Base-by-base conservation (phyloP, 2,113 vertebrate genomes). In the human (Homo sapiens) region DNA sequence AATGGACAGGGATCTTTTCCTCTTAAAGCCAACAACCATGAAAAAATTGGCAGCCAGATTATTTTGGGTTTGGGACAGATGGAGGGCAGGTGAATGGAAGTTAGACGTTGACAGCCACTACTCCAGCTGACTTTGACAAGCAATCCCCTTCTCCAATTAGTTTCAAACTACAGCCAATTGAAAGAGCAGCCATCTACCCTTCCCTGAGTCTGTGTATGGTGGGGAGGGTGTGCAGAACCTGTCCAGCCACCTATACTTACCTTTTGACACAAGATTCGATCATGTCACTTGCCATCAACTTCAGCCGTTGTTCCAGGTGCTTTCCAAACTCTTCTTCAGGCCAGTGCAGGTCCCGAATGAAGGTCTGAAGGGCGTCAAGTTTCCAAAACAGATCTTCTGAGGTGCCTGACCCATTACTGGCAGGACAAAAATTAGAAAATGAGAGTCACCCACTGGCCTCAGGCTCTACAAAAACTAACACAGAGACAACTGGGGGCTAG, bases 321-420 rank as follows among this genome's bases (percentile, higher is more conserved):
- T 99, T 99, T 38, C 99, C 99, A 98, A 99, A 99, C 98, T 99
- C 99, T 98, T 99, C 99, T 95, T 99, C 99, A 0, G 99, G 99
- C 99, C 99, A 99, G 98, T 99, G 99, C 72, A 99, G 99, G 97
- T 99, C 99, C 97, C 99, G 98, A 97, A 99, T 99, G 98, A 99
- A 99, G 27, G 99, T 99, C 98, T 99, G 99, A 57, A 99, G 99
- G 94, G 99, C 99, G 66, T 99, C 99, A 1, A 99, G 99, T 98
- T 99, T 99, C 99, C 99, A 99, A 98, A 99, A 99, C 95, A 99
- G 99, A 97, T 99, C 99, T 98, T 99, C 99, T 0, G 99, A 99
- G 3, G 99, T 99, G 61, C 99, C 99, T 55, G 99, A 99, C 96
- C 99, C 99, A 32, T 99, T 99, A 98, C 99, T 99, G 98, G 97